phyloP scores from a whole-genome alignment of 2,888 invertebrate genomes.

The Neria commutata region DNA sequence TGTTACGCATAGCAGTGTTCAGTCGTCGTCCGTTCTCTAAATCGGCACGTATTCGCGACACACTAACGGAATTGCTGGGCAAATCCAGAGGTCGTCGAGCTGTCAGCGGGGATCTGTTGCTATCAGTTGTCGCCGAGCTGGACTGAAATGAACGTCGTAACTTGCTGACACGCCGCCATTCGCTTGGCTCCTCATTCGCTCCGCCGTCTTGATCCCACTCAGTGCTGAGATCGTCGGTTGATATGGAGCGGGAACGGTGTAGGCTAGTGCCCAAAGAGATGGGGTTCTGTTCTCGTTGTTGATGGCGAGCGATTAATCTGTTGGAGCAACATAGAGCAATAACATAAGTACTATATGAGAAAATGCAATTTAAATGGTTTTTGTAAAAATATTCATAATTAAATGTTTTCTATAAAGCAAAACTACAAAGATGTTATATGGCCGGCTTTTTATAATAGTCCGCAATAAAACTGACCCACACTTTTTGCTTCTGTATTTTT shows the following conservation, averaged over 20 bases:
- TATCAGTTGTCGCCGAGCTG: conserved; percentile 62
- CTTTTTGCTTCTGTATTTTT: no score
- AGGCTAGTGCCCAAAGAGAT: conserved; percentile 32
- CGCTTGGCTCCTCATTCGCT: conserved; percentile 65
- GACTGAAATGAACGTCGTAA: conserved; percentile 72
- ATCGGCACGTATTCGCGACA: conserved; percentile 65
- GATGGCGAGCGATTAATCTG: conserved; percentile 48
- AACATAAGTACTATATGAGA: no score
- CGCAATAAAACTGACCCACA: no score
- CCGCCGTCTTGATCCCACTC: conserved; percentile 49
- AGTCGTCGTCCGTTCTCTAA: conserved; percentile 65
- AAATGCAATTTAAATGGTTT: no score
- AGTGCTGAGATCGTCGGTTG: conserved; percentile 65
- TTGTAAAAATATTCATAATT: no score
- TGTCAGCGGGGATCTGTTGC: not conserved
- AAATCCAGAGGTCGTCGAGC: conserved; percentile 53
- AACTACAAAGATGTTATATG: no score
- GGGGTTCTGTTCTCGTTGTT: conserved; percentile 51
- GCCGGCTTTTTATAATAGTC: no score
- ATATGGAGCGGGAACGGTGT: conserved; percentile 59
- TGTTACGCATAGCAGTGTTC: conserved; percentile 64
- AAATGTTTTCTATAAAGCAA: no score
- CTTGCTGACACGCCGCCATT: conserved; percentile 72
- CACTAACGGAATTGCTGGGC: conserved; percentile 64
- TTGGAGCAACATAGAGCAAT: no score